Percentiles rank a stretch among this genome's conserved stretches.
phyloP scores from a whole-genome alignment of 2,113 vertebrate species.

The Gallinago media region DNA sequence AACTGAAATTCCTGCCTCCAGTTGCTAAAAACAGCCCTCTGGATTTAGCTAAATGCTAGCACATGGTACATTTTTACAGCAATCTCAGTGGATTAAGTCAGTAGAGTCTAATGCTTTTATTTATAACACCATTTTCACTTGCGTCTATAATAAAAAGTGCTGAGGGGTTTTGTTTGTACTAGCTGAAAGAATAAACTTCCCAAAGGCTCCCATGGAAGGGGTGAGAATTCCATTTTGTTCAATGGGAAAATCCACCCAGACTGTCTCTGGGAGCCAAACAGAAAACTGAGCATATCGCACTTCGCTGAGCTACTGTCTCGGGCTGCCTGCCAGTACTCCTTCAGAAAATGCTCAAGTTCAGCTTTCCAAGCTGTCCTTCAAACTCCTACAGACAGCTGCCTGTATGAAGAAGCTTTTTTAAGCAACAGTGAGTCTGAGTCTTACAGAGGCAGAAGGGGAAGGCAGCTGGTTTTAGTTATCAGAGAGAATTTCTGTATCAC shows the following conservation, averaged over 20 bases:
- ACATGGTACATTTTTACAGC: background rate
- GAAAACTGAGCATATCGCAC: background rate
- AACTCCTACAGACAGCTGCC: background rate
- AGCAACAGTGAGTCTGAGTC: background rate
- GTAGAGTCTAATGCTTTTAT: background rate
- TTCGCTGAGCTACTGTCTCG: background rate
- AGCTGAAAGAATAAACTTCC: background rate
- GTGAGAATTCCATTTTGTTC: background rate
- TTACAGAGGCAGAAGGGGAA: background rate
- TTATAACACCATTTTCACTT: background rate
- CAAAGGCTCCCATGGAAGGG: background rate
- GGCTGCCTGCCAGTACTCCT: background rate
- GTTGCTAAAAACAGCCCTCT: background rate
- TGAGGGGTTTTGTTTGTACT: background rate
- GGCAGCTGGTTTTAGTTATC: background rate
- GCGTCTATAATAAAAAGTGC: background rate
- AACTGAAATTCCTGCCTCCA: background rate
- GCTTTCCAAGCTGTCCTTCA: constrained; percentile 21
- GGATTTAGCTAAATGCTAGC: background rate
- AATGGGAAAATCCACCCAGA: background rate
- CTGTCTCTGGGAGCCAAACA: background rate
- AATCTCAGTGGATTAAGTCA: background rate
- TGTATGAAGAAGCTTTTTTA: background rate
- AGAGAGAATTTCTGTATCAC: background rate
- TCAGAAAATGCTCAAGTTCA: constrained; percentile 23